These are phyloP conservation scores for Peromyscus polionotus DNA, from an alignment of 2,113 vertebrate genomes.

Conservation along the genomic window DNA sequence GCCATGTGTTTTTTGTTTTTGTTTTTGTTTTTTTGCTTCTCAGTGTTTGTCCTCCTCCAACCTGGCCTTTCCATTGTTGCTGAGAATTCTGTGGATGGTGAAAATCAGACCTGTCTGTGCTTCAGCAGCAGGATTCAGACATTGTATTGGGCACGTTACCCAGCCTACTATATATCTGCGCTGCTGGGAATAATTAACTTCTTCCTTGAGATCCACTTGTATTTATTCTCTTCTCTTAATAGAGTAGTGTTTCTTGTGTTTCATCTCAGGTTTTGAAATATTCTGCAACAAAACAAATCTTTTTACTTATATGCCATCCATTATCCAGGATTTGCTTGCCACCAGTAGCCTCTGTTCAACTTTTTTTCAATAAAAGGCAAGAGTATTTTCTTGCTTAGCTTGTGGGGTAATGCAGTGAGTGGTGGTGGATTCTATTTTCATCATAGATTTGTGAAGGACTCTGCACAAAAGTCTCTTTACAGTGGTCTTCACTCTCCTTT, in stretches of 20 bases:
- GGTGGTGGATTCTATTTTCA: constrained; percentile 79
- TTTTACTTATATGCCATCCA: constrained; percentile 48
- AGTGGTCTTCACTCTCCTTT: constrained; percentile 57
- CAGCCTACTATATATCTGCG: neutral
- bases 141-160: neutral
- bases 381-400: constrained; percentile 73
- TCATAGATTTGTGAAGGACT: constrained; percentile 70
- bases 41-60: neutral
- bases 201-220: neutral
- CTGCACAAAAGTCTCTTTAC: constrained; percentile 71
- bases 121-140: neutral
- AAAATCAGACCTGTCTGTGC: neutral
- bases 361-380: constrained; percentile 67
- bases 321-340: constrained; percentile 65
- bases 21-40: neutral
- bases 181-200: neutral
- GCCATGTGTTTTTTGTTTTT: neutral
- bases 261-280: constrained; percentile 30
- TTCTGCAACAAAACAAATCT: constrained; percentile 29
- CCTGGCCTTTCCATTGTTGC: neutral
- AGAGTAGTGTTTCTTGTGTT: neutral
- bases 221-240: constrained; percentile 11
- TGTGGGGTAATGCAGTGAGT: constrained; percentile 56
- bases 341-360: constrained; percentile 50
- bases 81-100: neutral